These are phyloP conservation scores for Chamaea fasciata DNA, from an alignment of 2,113 vertebrate species.

Conservation along the genomic window DNA sequence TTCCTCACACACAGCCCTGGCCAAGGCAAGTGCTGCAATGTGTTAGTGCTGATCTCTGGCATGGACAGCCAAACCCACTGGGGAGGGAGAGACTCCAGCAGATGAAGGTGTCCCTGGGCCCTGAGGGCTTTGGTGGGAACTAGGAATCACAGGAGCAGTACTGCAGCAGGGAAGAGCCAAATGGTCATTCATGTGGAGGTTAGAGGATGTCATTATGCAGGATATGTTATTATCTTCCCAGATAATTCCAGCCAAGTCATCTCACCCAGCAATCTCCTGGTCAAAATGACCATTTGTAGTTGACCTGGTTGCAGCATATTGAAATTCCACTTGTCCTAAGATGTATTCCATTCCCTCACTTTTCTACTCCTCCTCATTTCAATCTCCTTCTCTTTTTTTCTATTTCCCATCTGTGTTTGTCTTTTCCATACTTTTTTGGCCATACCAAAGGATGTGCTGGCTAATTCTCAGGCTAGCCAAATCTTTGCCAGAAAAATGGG, in stretches of 20 bases:
- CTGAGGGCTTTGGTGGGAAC: not conserved
- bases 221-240: not conserved
- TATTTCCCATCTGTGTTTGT: not conserved
- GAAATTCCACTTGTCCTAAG: not conserved
- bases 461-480: not conserved
- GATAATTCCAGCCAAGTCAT: not conserved
- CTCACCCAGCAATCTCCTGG: not conserved
- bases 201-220: not conserved
- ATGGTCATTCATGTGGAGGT: fast-evolving
- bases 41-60: not conserved
- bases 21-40: not conserved
- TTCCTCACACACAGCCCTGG: not conserved
- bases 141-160: not conserved
- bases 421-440: not conserved
- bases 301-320: not conserved
- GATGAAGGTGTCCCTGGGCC: not conserved
- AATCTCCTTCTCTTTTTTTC: not conserved
- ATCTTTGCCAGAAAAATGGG: not conserved
- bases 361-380: not conserved
- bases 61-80: not conserved
- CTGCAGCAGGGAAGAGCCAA: not conserved
- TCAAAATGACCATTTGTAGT: not conserved
- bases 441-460: not conserved
- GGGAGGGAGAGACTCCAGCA: not conserved
- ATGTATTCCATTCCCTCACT: not conserved